Percentiles rank a stretch among this genome's conserved stretches.
These are phyloP conservation scores for Odocoileus virginianus DNA, from an alignment of 2,113 vertebrate genomes.

Conservation along the genomic window DNA sequence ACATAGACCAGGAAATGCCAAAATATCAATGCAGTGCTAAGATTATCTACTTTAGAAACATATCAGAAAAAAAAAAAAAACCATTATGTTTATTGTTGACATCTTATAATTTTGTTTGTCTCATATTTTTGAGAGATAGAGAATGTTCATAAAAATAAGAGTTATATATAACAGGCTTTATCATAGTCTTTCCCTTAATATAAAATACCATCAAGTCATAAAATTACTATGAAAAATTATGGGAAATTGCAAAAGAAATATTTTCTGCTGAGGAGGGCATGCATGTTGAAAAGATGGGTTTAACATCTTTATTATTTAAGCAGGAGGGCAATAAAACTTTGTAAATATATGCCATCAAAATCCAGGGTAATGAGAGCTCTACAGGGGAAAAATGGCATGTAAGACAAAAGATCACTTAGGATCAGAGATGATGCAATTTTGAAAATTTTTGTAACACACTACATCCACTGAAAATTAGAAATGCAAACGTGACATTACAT, in stretches of 20 bases:
- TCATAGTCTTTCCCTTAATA: not conserved
- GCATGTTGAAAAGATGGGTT: not conserved
- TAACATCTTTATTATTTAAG: not conserved
- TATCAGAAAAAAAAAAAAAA: not conserved
- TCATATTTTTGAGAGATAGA: not conserved
- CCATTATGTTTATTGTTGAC: not conserved
- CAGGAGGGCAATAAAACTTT: not conserved
- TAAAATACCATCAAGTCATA: not conserved
- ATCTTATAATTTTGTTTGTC: not conserved
- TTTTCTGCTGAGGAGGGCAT: not conserved
- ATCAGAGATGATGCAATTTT: not conserved
- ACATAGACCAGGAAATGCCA: not conserved
- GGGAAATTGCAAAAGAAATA: not conserved
- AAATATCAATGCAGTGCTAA: not conserved
- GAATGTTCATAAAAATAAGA: not conserved
- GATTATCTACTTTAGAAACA: not conserved
- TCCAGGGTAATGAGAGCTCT: not conserved
- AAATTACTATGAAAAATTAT: not conserved
- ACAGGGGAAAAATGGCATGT: not conserved
- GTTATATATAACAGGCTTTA: not conserved
- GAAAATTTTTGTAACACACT: not conserved
- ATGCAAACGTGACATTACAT: not conserved
- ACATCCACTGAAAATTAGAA: not conserved
- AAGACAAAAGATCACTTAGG: not conserved
- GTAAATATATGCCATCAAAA: not conserved